Evolutionary conservation across 2,797 vertebrate species (phyloP).

Genomic region (Cuculus canorus): DNA sequence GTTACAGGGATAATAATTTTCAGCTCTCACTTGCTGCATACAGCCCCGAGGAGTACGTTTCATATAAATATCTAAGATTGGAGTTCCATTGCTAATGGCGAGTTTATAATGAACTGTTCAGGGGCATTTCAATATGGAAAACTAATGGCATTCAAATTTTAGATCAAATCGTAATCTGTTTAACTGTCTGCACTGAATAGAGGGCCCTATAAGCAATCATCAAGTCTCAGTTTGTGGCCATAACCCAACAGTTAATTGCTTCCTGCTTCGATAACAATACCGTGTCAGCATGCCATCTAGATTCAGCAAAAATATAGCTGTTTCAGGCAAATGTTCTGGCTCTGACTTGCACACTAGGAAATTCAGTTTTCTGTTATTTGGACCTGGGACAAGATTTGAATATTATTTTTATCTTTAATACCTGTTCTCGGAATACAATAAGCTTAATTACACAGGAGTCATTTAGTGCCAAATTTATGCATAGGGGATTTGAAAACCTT

Average conservation of each 20-base stretch:
- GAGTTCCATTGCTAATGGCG: conserved; percentile 31
- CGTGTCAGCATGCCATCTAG: background rate
- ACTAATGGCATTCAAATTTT: conserved; percentile 10
- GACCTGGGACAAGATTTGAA: background rate
- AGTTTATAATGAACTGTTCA: conserved; percentile 26
- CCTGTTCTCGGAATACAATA: background rate
- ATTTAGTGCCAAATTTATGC: background rate
- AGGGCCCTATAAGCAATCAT: background rate
- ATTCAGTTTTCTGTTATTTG: background rate
- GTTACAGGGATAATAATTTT: background rate
- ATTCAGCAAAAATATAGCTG: conserved; percentile 22
- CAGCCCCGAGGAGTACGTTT: background rate
- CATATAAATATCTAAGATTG: background rate
- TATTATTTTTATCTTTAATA: conserved; percentile 3
- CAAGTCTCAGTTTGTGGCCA: background rate
- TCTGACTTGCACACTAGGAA: background rate
- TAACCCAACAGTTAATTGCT: conserved; percentile 3
- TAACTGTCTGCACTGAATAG: conserved; percentile 6
- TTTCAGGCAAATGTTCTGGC: background rate
- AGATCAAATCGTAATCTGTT: background rate
- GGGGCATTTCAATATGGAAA: conserved; percentile 15
- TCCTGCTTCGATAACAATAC: background rate
- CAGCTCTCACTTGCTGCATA: background rate
- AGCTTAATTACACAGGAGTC: background rate
- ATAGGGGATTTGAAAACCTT: background rate